Percentiles rank a stretch among this genome's conserved stretches.
phyloP scores from a whole-genome alignment of 2,888 invertebrate genomes.

The Theretra japonica region DNA sequence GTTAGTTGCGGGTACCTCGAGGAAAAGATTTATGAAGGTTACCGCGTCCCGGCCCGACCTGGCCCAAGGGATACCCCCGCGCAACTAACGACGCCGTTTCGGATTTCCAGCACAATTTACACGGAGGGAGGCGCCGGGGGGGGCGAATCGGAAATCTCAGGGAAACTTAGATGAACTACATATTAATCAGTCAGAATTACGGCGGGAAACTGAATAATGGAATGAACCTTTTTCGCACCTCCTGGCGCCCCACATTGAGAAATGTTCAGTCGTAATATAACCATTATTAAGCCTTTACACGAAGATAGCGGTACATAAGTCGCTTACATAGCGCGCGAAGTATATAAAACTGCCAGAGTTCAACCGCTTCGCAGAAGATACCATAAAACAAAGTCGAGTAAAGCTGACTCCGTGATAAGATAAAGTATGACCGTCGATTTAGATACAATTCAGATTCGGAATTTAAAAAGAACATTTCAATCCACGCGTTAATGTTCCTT shows the following conservation, averaged over 20 bases:
- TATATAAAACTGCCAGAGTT: constrained; percentile 10
- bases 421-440: constrained; percentile 21
- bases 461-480: constrained; percentile 18
- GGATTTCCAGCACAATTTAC: constrained; percentile 82
- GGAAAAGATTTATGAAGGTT: constrained; percentile 83
- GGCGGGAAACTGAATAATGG: constrained; percentile 58
- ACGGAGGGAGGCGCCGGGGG: constrained; percentile 60
- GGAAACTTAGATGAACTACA: constrained; percentile 67
- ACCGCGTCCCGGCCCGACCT: constrained; percentile 69
- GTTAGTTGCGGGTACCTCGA: constrained; percentile 78
- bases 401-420: constrained; percentile 11
- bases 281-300: constrained; percentile 10
- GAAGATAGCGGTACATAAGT: neutral
- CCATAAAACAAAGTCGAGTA: constrained; percentile 21
- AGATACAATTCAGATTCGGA: constrained; percentile 12
- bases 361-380: constrained; percentile 5
- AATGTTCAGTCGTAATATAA: constrained; percentile 3
- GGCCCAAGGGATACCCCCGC: constrained; percentile 74
- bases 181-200: constrained; percentile 68
- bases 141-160: constrained; percentile 69
- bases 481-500: constrained; percentile 9
- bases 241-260: constrained; percentile 13
- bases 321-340: neutral
- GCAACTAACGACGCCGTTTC: constrained; percentile 81
- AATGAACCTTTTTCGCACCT: constrained; percentile 55